These are phyloP conservation scores for Dendrolimus punctatus DNA, from an alignment of 1,140 invertebrate genomes.

Conservation along the genomic window DNA sequence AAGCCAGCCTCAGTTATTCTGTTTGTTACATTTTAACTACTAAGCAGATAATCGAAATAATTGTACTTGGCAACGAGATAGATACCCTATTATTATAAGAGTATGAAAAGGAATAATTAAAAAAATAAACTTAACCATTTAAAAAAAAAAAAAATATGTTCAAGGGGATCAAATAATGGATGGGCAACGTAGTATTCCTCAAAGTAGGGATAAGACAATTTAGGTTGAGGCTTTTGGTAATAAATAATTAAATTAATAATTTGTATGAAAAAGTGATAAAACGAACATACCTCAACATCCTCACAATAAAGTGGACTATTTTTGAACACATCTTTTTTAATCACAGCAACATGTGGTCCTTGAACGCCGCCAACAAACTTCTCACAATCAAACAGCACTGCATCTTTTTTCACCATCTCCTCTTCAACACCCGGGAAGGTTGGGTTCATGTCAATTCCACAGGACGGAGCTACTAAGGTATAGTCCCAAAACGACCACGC, in stretches of 20 bases:
- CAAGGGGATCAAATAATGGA: too few relatives aligned
- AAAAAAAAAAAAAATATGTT: too few relatives aligned
- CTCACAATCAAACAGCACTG: conserved; percentile 91
- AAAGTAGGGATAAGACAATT: neutral
- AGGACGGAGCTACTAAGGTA: conserved; percentile 87
- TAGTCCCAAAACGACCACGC: conserved; percentile 94
- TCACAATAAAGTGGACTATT: conserved; percentile 56
- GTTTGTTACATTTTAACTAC: too few relatives aligned
- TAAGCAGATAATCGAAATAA: too few relatives aligned
- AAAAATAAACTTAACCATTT: too few relatives aligned
- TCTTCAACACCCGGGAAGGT: conserved; percentile 76
- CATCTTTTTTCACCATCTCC: conserved; percentile 87
- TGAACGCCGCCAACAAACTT: conserved; percentile 94
- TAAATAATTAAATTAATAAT: neutral
- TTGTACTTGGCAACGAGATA: too few relatives aligned
- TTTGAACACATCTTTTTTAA: conserved; percentile 70
- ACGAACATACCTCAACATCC: conserved; percentile 59
- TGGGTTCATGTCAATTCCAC: conserved; percentile 91
- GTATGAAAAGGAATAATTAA: too few relatives aligned
- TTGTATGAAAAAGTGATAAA: neutral
- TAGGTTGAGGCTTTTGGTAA: neutral
- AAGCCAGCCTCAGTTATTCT: too few relatives aligned
- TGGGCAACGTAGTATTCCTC: too few relatives aligned
- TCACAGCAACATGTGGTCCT: conserved; percentile 80
- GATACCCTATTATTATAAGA: too few relatives aligned